Base-by-base conservation (phyloP, 2,888 invertebrate genomes). In the Thymelicus lineola region DNA sequence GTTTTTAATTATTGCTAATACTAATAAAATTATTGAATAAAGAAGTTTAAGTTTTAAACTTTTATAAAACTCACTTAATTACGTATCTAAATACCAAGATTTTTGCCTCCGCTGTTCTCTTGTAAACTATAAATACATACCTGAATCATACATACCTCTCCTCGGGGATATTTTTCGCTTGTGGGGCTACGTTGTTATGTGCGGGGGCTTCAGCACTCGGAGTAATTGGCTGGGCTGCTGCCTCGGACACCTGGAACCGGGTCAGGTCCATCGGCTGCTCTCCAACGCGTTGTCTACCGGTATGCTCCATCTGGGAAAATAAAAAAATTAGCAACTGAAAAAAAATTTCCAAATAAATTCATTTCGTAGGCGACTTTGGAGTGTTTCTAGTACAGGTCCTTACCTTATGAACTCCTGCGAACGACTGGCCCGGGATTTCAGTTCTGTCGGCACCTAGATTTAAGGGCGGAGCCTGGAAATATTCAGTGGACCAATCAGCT, bases 291-390 rank as follows among this genome's bases (percentile, higher is more conserved):
- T 35, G 55, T 7, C 4, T 7, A 55, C 35, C 12, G 7, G 55
- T 12, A 7, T 60, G 14, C 42, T 63, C 7, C 63, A 63, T 63
- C 63, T 53, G 15, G 48, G 15, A 48, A 48, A 62, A 48, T 28
- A 62, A 12, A 17, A 17, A 60, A 10, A 35, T 28, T 55, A 53
- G 53, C 12, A 53, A 6, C 35, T 7, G 17, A 14, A 28, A 14
- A 60, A 20, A 20, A 20, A 20, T 62, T 48, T 62, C 6, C 7
- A 48, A 48, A 7, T 15, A 15, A 9, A 55, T 55, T 55, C 55
- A 46, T 48, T 35, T 53, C 63, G 63, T 63, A 36, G 15, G 20
- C 7, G 53, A 63, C 63, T 63, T 63, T 62, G 36, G 63, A 28
- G 15, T 0, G 9, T 0, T 17, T 38, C 17, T 63, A 7, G 63